These are phyloP conservation scores for Noctua fimbriata DNA, from an alignment of 2,888 invertebrate species.

Conservation along the genomic window DNA sequence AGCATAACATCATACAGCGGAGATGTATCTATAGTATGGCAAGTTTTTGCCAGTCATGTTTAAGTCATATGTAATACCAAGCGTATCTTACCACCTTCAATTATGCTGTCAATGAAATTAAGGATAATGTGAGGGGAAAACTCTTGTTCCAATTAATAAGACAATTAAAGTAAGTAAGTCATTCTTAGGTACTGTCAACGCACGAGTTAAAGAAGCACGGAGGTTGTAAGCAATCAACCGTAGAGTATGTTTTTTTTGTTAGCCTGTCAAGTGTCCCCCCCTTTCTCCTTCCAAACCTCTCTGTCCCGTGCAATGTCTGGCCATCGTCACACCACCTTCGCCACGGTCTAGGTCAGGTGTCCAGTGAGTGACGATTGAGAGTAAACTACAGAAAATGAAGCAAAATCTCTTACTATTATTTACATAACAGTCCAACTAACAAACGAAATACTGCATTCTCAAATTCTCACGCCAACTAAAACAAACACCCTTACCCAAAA, in stretches of 20 bases:
- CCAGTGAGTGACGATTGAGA: no score
- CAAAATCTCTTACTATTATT: neutral
- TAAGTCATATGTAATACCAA: neutral
- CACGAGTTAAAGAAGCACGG: neutral
- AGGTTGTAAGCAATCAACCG: neutral
- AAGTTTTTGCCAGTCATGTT: neutral
- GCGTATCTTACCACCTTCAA: neutral
- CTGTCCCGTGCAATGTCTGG: no score
- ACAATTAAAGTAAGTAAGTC: neutral
- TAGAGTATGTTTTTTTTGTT: neutral
- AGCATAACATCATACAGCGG: neutral
- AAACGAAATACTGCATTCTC: neutral
- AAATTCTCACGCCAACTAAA: slow-evolving; percentile 41
- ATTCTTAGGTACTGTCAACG: neutral
- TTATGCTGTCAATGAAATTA: neutral
- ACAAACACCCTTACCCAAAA: slow-evolving; percentile 36
- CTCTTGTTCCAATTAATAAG: neutral
- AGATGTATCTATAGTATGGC: neutral
- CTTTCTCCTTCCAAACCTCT: no score
- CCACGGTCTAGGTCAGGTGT: no score
- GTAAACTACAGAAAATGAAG: neutral
- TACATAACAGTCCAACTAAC: neutral
- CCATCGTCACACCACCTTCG: no score
- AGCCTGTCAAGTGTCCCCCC: no score
- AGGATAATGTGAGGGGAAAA: neutral